Conservation (phyloP, 2,797 vertebrate genomes). For the Menidia menidia region DNA sequence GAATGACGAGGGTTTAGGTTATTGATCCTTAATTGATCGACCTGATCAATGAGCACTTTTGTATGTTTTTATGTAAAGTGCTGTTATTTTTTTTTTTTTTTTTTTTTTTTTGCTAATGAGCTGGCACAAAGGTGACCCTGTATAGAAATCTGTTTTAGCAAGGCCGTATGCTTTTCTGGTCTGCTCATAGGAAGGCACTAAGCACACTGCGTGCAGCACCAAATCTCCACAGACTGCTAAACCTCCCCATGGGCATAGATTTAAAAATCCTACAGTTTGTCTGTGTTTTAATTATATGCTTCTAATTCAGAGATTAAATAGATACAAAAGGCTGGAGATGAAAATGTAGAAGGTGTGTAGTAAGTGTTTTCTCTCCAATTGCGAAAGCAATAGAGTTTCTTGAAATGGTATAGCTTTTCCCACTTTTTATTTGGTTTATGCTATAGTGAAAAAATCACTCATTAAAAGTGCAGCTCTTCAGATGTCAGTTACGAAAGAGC, state of each 20-base stretch:
- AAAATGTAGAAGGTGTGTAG: conserved; percentile 3
- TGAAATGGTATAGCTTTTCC: conserved; percentile 18
- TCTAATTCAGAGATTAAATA: conserved; percentile 11
- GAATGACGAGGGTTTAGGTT: conserved; percentile 87
- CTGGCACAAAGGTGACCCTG: conserved; percentile 57
- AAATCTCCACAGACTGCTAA: conserved; percentile 59
- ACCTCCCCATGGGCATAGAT: conserved; percentile 58
- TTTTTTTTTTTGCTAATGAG: conserved; percentile 74
- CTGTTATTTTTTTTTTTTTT: conserved; percentile 68
- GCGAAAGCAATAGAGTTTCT: neutral
- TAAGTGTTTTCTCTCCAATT: conserved; percentile 18
- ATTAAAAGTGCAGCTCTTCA: conserved; percentile 53
- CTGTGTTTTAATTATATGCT: neutral
- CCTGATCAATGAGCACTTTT: conserved; percentile 87
- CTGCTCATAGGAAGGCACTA: conserved; percentile 44
- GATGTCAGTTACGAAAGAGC: conserved; percentile 26
- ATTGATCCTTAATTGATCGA: conserved; percentile 84
- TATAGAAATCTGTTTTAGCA: conserved; percentile 56
- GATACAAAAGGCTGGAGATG: conserved; percentile 22
- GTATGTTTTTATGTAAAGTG: conserved; percentile 80
- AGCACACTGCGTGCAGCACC: conserved; percentile 39
- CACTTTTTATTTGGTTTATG: conserved; percentile 22
- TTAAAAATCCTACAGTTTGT: conserved; percentile 45
- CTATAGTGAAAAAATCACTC: conserved; percentile 34
- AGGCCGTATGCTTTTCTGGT: conserved; percentile 49